Evolutionary conservation across 2,888 invertebrate genomes (phyloP), one percentile per base, ranked within the genome.

Genomic region (Celastrina argiolus): DNA sequence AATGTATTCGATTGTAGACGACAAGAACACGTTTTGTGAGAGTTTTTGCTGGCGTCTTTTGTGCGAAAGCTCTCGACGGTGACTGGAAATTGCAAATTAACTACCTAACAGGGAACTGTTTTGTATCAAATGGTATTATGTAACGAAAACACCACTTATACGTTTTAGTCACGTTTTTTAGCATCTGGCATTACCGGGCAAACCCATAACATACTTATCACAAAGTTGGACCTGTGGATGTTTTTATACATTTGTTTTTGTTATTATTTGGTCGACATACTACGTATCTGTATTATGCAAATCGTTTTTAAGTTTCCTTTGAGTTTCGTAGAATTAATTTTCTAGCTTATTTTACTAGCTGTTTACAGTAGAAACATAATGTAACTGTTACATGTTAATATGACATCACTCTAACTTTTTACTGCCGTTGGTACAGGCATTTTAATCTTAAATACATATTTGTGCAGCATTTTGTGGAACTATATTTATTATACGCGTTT

Each of bases 11-110:
- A 22, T 26, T 22, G 10, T 12, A 26, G 12, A 45, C 3, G 45
- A 51, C 51, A 26, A 51, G 12, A 51, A 26, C 51, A 5, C 1
- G 22, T 26, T 51, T 51, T 51, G 51, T 26, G 51, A 45, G 34
- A 12, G 26, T 26, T 41, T 45, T 41, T 42, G 45, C 26, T 61
- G 58, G 45, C 59, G 41, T 22, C 42, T 18, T 64, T 67, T 58
- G 26, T 67, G 51, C 51, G 51, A 51, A 51, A 51, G 51, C 51
- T 51, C 22, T 22, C 22, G 51, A 51, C n/a, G 41, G 41, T 41
- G 41, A 41, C 51, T 51, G 22, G 22, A 51, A 22, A 5, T 51
- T 51, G 22, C 22, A 22, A 51, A 51, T 26, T 51, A 51, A 51
- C 51, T 51, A 26, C 51, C 22, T 4, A 22, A 51, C 14, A 51